A percentile compares a stretch with the other conserved stretches of the same genome.
Evolutionary conservation across 1,140 invertebrate genomes (phyloP).

Genomic region (Belonocnema kinseyi): DNA sequence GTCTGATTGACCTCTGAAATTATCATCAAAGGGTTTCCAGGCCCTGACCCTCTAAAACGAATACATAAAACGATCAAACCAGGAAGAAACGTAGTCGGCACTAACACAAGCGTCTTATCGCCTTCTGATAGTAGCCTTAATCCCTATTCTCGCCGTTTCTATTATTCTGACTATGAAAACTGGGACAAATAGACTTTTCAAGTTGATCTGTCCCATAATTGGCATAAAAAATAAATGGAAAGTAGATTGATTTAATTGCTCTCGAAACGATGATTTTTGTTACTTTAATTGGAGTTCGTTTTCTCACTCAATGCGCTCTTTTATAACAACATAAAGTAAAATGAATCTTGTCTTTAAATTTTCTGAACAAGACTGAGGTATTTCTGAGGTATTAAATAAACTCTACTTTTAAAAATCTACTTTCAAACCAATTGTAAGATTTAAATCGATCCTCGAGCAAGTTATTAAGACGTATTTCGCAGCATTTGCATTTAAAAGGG

Average conservation of each 20-base stretch:
- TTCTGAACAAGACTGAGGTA: no score
- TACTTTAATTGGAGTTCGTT: neutral
- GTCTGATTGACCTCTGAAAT: constrained; percentile 12
- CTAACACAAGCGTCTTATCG: neutral
- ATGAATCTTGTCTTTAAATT: no score
- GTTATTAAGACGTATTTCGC: no score
- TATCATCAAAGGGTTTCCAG: constrained; percentile 22
- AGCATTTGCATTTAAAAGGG: no score
- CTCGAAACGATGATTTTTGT: neutral
- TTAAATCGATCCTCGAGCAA: no score
- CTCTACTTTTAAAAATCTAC: no score
- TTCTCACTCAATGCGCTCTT: neutral
- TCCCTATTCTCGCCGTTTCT: constrained; percentile 4
- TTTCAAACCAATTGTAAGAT: no score
- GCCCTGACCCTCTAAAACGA: constrained; percentile 14
- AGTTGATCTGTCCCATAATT: neutral
- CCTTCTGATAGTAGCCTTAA: constrained; percentile 10
- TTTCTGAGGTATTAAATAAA: no score
- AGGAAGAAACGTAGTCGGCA: constrained; percentile 9
- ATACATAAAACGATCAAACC: neutral
- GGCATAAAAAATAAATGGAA: neutral
- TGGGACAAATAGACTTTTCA: neutral
- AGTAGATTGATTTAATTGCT: neutral
- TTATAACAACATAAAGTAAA: no score
- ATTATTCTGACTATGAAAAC: constrained; percentile 6